Base-by-base conservation (phyloP, 1,140 invertebrate genomes). In the Drosophila tristis region DNA sequence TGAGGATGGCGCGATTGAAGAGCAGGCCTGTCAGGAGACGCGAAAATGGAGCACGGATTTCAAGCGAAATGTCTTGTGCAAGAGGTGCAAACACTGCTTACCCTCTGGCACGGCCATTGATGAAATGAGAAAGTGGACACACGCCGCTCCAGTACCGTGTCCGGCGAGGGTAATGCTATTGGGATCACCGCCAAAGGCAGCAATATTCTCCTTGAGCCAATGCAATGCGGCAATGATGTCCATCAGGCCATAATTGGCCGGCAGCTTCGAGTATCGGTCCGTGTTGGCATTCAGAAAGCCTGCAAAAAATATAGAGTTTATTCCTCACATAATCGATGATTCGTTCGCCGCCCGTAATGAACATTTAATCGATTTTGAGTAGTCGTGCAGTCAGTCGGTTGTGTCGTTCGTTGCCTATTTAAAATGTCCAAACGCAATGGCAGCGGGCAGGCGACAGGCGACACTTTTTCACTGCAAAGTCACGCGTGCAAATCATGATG, bases 121-220 rank as follows among this genome's bases (percentile, higher is more conserved):
- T 20, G 98, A 96, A 93, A 98, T 96, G 58, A 99, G 94, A 86
- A 99, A 97, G 92, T 99, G 98, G 11, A 99, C 97, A 90, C 98
- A 97, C 8, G 98, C 97, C 0, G 98, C 98, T 0, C 98, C 98
- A 15, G 97, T 97, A 0, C 98, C 98, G 81, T 99, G 98, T 0
- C 98, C 98, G 86, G 99, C 95, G 0, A 99, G 92, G 0, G 98
- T 99, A n/a, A 99, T 97, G 89, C 97, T 98, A 13, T 95, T 95
- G 0, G 97, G 95, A 93, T 99, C 98, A 1, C 98, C 98, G 15
- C 97, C 97, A 86, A 99, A 99, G 62, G 95, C 95, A 2, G 94
- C 96, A 35, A 99, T 97, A 91, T 99, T 99, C 92, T 98, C 97
- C 90, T 98, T 96, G 44, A 99, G 95, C 97, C 97, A 98, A 84